Evolutionary conservation across 2,888 invertebrate genomes (phyloP), one percentile per base, ranked within the genome.

Genomic region (Cryptocephalus primarius): DNA sequence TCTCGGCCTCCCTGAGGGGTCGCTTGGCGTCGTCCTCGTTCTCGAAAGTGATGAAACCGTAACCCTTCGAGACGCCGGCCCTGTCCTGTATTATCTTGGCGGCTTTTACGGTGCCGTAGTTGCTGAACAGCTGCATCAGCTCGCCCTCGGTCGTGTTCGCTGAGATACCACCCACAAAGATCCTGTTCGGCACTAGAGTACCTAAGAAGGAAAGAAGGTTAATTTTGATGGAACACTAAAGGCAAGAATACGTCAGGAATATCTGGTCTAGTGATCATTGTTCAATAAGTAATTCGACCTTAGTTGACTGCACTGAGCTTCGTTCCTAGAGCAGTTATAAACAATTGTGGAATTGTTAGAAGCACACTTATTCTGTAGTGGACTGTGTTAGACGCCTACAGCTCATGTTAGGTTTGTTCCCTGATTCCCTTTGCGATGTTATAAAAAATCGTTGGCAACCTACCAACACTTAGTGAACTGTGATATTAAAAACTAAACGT

Each of bases 151-250:
- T 91, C 40, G 94, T 94, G 63, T 87, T 90, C 61, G 90, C 81
- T 47, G 93, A 88, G 63, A 96, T 94, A 22, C 95, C 96, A 48
- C 96, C 95, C 44, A 96, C 95, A 71, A 96, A 96, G 63, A 96
- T 89, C 61, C 95, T 76, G 71, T 94, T 94, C 49, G 94, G 94
- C 60, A 95, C 90, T 51, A 93, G 77, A 33, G 92, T 93, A 54
- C 83, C 92, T 64, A 50, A 33, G 31, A 41, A 40, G 36, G 44
- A 9, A 10, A 9, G 33, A 14, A 32, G 14, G 36, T 22, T 14
- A 38, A 41, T 31, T 39, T 32, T 22, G 22, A 22, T 22, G 3
- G 22, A 22, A 6, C 2, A 32, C 33, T 2, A 34, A 40, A 40
- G 39, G 13, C 9, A 38, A 31, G 9, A 40, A 40, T 43, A 22